Evolutionary conservation across 2,888 invertebrate species (phyloP), one percentile per base, ranked within the genome.

Genomic region (Melikaiella ostensackeni): DNA sequence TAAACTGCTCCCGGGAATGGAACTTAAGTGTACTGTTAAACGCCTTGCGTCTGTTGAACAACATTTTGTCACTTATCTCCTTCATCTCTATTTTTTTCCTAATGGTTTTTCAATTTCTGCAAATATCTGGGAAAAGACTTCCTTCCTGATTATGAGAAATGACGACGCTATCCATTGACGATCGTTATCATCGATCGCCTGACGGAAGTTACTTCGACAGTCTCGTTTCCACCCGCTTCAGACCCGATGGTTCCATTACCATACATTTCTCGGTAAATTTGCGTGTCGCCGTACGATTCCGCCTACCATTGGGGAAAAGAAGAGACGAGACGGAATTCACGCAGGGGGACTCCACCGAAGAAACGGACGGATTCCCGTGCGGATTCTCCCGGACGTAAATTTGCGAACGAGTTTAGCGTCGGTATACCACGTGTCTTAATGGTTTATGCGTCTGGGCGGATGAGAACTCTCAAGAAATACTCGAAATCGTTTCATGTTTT

Each of bases 381-480:
- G 81, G 77, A 73, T 75, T 76, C 70, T 64, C 13, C 9, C 66
- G 75, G 74, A 75, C 79, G 75, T 77, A 55, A 80, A 84, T 80
- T 81, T 78, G 75, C 77, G 46, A 66, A 81, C 80, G 78, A 81
- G 79, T 74, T 81, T 76, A 24, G 38, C 80, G 57, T 74, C 50
- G 64, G 35, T 73, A 59, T 46, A 46, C 81, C 78, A 75, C 80
- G 76, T 75, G 86, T 85, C 82, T 83, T 86, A 84, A 84, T 85
- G 84, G 86, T 88, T 88, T 88, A 88, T 87, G 87, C 84, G 87
- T 85, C 86, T 87, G 83, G 85, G 79, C 73, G 74, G 62, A 74
- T 38, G 46, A 66, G 66, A 66, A 27, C 50, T 55, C 19, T 62
- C 61, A 62, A 62, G 61, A 62, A 62, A 62, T 62, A 62, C 50